These are phyloP conservation scores for Scaptomyza reducta DNA, from an alignment of 2,888 invertebrate species.

Conservation along the genomic window DNA sequence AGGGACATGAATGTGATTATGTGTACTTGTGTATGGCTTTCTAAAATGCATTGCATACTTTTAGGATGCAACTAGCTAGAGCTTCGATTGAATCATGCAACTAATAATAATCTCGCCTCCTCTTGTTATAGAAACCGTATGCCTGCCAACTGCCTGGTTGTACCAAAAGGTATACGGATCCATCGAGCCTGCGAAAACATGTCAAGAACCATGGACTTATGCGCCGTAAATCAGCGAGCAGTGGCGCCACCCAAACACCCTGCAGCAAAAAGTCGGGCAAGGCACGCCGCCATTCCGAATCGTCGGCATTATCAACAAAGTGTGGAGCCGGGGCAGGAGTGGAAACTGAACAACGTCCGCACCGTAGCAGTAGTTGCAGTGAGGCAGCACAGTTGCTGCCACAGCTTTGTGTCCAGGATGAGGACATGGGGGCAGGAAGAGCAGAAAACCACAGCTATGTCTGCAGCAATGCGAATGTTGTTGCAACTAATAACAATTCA, in stretches of 20 bases:
- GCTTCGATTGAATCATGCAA: slow-evolving; percentile 30
- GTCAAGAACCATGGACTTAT: slow-evolving; percentile 90
- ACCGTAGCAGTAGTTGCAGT: slow-evolving; percentile 81
- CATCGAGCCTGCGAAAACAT: slow-evolving; percentile 96
- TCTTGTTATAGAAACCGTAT: slow-evolving; percentile 91
- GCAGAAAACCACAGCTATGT: slow-evolving; percentile 51
- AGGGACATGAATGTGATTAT: neutral
- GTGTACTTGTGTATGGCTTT: neutral
- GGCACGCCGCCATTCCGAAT: slow-evolving; percentile 82
- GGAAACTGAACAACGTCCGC: slow-evolving; percentile 57
- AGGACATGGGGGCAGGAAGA: slow-evolving; percentile 11
- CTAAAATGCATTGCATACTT: slow-evolving; percentile 62
- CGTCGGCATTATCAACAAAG: slow-evolving; percentile 71
- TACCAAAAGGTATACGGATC: slow-evolving; percentile 96
- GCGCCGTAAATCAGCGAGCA: slow-evolving; percentile 82
- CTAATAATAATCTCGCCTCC: slow-evolving; percentile 30
- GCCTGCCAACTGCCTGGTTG: slow-evolving; percentile 95
- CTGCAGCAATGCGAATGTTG: slow-evolving; percentile 50
- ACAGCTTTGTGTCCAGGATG: slow-evolving; percentile 2
- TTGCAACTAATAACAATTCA: slow-evolving; percentile 80
- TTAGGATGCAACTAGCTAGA: slow-evolving; percentile 25
- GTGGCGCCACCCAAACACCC: slow-evolving; percentile 12
- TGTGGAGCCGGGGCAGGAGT: neutral
- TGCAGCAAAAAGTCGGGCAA: slow-evolving; percentile 61
- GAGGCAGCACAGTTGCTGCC: slow-evolving; percentile 56